Evolutionary conservation across 2,113 vertebrate species (phyloP).

Genomic region (Xiphophorus hellerii): DNA sequence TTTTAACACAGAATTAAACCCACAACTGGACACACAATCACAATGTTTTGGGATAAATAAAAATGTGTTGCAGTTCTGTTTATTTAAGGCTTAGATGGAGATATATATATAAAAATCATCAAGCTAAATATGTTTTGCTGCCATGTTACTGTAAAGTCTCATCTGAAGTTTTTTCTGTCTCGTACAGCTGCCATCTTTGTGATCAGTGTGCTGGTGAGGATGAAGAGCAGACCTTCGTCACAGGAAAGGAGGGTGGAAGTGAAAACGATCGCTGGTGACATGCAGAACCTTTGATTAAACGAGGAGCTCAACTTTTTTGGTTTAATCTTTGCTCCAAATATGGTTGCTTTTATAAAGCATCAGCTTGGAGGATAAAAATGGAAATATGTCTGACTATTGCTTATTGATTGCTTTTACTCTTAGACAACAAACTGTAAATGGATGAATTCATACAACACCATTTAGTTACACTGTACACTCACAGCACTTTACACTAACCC

Average conservation of each 20-base stretch:
- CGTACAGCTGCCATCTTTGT: neutral
- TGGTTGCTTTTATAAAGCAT: too few species aligned
- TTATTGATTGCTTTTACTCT: neutral
- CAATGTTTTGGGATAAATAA: neutral
- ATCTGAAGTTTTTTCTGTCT: neutral
- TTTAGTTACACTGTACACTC: too few species aligned
- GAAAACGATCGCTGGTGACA: neutral
- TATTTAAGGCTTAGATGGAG: neutral
- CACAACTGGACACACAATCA: neutral
- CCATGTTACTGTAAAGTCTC: neutral
- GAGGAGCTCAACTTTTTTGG: neutral
- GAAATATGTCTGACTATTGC: too few species aligned
- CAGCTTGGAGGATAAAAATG: too few species aligned
- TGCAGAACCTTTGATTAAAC: constrained; percentile 14
- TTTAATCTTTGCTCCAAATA: too few species aligned
- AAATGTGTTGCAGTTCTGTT: neutral
- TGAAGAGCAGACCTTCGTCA: neutral
- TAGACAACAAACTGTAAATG: too few species aligned
- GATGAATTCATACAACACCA: too few species aligned
- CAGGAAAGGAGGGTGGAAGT: neutral
- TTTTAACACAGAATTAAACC: constrained; percentile 3
- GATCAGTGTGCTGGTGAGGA: neutral
- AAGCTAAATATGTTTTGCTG: neutral
- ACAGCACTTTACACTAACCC: too few species aligned
- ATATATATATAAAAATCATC: neutral